Evolutionary conservation across 2,797 vertebrate species (phyloP).

Genomic region (Poeciliopsis infans): DNA sequence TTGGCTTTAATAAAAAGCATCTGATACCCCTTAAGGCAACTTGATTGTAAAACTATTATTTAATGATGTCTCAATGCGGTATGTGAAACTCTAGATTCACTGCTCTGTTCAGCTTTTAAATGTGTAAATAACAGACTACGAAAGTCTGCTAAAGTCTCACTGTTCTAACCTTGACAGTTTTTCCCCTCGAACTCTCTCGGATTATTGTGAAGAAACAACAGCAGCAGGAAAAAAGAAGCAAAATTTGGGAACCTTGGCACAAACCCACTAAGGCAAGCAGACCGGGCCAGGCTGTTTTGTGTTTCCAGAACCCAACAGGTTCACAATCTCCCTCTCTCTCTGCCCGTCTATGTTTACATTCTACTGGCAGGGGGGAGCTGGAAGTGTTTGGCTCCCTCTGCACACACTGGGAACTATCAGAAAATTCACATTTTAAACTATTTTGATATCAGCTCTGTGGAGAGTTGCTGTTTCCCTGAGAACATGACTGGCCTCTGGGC

Average conservation of each 20-base stretch:
- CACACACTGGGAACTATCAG: slow-evolving; percentile 81
- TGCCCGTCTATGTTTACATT: slow-evolving; percentile 73
- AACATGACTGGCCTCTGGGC: slow-evolving; percentile 75
- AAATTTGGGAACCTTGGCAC: slow-evolving; percentile 21
- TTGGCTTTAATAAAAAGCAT: neutral
- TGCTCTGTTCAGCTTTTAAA: neutral
- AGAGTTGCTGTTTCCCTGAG: slow-evolving; percentile 81
- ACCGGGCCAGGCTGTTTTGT: slow-evolving; percentile 19
- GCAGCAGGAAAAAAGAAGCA: neutral
- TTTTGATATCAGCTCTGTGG: slow-evolving; percentile 82
- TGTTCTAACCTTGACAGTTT: slow-evolving; percentile 48
- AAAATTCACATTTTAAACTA: slow-evolving; percentile 77
- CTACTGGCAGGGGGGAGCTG: slow-evolving; percentile 74
- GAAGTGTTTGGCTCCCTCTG: slow-evolving; percentile 74
- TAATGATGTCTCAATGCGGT: slow-evolving; percentile 15
- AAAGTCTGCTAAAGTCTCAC: slow-evolving; percentile 50
- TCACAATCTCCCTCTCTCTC: slow-evolving; percentile 34
- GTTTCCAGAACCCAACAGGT: slow-evolving; percentile 68
- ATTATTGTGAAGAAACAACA: slow-evolving; percentile 38
- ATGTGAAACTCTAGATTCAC: slow-evolving; percentile 16
- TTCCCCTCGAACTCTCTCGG: slow-evolving; percentile 35
- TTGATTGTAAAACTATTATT: slow-evolving; percentile 7
- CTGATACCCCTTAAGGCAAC: slow-evolving; percentile 2
- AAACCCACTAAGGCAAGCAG: slow-evolving; percentile 18
- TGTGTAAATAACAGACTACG: slow-evolving; percentile 8